phyloP scores from a whole-genome alignment of 2,888 invertebrate species.

The Catotricha subobsoleta region DNA sequence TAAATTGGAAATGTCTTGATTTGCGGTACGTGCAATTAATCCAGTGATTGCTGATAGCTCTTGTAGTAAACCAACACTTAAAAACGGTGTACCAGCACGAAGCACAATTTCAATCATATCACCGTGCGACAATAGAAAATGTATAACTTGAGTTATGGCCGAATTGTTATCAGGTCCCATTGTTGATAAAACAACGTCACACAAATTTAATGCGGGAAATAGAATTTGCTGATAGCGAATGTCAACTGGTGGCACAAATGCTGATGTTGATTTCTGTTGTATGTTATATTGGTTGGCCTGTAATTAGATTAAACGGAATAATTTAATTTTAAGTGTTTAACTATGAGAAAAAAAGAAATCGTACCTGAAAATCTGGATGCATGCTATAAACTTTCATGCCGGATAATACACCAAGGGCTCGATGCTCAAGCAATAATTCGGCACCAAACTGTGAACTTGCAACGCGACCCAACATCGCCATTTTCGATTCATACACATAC shows the following conservation, averaged over 20 bases:
- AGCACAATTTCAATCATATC: slow-evolving; percentile 66
- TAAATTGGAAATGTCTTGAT: slow-evolving; percentile 25
- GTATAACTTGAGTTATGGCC: slow-evolving; percentile 61
- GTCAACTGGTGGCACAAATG: slow-evolving; percentile 43
- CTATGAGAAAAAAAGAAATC: not conserved
- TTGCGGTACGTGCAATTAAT: slow-evolving; percentile 50
- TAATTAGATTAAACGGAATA: not conserved
- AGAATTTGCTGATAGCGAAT: slow-evolving; percentile 66
- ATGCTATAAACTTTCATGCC: slow-evolving; percentile 49
- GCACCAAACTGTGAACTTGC: slow-evolving; percentile 49
- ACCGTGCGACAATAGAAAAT: slow-evolving; percentile 61
- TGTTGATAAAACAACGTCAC: slow-evolving; percentile 63
- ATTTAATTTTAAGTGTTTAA: not conserved
- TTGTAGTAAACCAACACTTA: slow-evolving; percentile 45
- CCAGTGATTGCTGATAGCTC: slow-evolving; percentile 64
- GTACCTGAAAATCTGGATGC: slow-evolving; percentile 48
- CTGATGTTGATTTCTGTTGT: slow-evolving; percentile 26
- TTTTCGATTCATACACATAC: slow-evolving; percentile 75
- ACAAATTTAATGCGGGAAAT: slow-evolving; percentile 62
- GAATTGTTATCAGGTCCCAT: slow-evolving; percentile 70
- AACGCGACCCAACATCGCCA: slow-evolving; percentile 57
- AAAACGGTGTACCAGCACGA: slow-evolving; percentile 45
- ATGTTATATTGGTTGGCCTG: slow-evolving; percentile 18
- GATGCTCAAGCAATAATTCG: slow-evolving; percentile 41
- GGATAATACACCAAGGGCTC: slow-evolving; percentile 40